These are phyloP conservation scores for Scrobipalpa costella DNA, from an alignment of 2,888 invertebrate genomes.

Conservation along the genomic window DNA sequence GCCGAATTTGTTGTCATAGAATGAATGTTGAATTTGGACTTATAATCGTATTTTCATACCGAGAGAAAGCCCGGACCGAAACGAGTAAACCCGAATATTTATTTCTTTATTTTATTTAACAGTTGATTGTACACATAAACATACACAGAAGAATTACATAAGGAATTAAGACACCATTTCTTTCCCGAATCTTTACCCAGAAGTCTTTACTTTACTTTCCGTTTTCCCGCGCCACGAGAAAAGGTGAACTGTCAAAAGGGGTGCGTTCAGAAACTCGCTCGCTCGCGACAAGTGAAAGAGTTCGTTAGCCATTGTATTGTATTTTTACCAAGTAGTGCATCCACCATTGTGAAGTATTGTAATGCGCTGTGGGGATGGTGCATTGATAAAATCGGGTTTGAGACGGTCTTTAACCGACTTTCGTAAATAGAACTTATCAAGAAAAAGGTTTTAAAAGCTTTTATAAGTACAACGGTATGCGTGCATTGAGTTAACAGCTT, in stretches of 20 bases:
- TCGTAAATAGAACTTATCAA: constrained; percentile 11
- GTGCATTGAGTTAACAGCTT: no score
- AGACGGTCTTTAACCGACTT: constrained; percentile 14
- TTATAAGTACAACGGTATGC: no score
- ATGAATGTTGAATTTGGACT: no score
- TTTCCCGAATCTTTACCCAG: background rate
- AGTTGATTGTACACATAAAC: no score
- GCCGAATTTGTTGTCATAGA: background rate
- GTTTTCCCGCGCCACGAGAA: constrained; percentile 26
- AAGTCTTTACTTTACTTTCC: constrained; percentile 3
- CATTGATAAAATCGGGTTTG: constrained; percentile 20
- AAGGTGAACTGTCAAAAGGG: constrained; percentile 20
- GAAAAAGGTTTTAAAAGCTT: background rate
- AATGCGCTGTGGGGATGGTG: constrained; percentile 17
- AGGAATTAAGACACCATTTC: no score
- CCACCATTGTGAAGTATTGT: constrained; percentile 17
- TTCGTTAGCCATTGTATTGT: constrained; percentile 24
- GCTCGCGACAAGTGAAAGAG: constrained; percentile 23
- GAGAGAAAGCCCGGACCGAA: no score
- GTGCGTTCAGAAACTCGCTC: constrained; percentile 19
- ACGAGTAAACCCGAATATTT: no score
- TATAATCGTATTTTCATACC: background rate
- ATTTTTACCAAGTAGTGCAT: constrained; percentile 17
- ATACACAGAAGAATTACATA: no score
- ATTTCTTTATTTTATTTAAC: no score